phyloP scores from a whole-genome alignment of 2,797 vertebrate species.

The Aplochiton taeniatus region DNA sequence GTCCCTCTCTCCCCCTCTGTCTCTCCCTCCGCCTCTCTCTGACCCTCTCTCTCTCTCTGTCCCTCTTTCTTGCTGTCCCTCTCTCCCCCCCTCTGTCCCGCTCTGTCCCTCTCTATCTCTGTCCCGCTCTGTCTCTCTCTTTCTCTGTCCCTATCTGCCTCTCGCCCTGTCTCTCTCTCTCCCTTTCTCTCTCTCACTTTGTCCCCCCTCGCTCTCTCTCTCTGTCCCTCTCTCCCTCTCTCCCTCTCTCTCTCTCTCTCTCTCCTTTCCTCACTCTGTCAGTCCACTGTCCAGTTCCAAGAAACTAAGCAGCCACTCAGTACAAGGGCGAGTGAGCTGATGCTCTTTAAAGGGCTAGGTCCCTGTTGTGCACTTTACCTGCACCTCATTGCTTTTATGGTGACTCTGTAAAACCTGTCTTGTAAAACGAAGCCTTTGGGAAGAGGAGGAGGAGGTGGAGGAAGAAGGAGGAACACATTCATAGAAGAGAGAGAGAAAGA shows the following conservation, averaged over 20 bases:
- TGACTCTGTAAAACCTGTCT: constrained; percentile 74
- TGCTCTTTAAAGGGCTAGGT: constrained; percentile 67
- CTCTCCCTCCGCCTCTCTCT: too few relatives aligned
- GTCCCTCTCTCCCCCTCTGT: too few relatives aligned
- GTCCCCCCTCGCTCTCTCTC: constrained; percentile 48
- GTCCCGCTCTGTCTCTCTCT: constrained; percentile 23
- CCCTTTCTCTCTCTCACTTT: constrained; percentile 29
- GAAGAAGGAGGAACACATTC: constrained; percentile 50
- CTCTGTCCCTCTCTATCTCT: too few relatives aligned
- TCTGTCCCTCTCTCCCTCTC: constrained; percentile 55
- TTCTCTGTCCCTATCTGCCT: constrained; percentile 51
- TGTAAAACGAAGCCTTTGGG: constrained; percentile 64
- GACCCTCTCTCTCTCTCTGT: too few relatives aligned
- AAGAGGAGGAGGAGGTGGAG: constrained; percentile 42
- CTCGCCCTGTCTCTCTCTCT: constrained; percentile 45
- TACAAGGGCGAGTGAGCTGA: constrained; percentile 41
- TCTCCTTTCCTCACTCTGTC: constrained; percentile 30
- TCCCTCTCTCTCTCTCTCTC: constrained; percentile 26
- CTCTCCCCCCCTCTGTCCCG: too few relatives aligned
- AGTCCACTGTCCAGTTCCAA: constrained; percentile 18
- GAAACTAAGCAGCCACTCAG: constrained; percentile 36
- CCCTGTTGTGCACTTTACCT: constrained; percentile 72
- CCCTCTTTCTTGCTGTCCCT: too few relatives aligned
- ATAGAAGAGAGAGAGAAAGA: constrained; percentile 64
- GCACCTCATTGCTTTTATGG: constrained; percentile 75